A percentile compares a stretch with the other conserved stretches of the same genome.
Evolutionary conservation across 2,888 invertebrate genomes (phyloP).

Genomic region (Drosophila flavopinicola): DNA sequence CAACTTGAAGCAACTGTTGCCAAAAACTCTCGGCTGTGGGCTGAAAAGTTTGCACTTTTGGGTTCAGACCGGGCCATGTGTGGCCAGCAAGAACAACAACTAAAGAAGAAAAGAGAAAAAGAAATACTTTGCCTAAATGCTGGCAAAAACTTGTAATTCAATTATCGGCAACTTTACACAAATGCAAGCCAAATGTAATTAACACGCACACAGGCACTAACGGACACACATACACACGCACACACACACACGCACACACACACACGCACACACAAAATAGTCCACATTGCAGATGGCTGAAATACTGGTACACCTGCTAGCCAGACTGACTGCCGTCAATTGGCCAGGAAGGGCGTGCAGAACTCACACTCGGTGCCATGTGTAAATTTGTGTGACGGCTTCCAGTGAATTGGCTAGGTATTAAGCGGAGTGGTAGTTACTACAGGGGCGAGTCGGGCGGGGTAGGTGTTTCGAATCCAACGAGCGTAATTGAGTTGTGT

Average conservation of each 20-base stretch:
- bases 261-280: conserved; percentile 13
- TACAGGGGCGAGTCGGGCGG: background rate
- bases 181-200: conserved; percentile 77
- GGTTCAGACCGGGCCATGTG: conserved; percentile 50
- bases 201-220: conserved; percentile 61
- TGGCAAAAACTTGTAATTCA: conserved; percentile 75
- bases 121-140: conserved; percentile 66
- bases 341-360: conserved; percentile 43
- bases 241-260: conserved; percentile 15
- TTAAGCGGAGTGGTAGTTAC: background rate
- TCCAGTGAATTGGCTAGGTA: conserved; percentile 23
- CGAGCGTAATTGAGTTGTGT: conserved; percentile 76
- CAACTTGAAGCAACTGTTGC: conserved; percentile 55
- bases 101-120: conserved; percentile 14
- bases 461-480: conserved; percentile 9
- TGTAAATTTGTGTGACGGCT: conserved; percentile 42
- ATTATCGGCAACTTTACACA: conserved; percentile 69
- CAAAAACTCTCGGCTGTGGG: conserved; percentile 39
- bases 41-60: conserved; percentile 33
- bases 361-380: conserved; percentile 34
- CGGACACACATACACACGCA: conserved; percentile 1
- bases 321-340: conserved; percentile 58
- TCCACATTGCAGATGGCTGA: conserved; percentile 45
- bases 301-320: conserved; percentile 64
- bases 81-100: conserved; percentile 39